Base-by-base conservation (phyloP, 2,797 vertebrate genomes). In the Neosilurus mollespiculum region DNA sequence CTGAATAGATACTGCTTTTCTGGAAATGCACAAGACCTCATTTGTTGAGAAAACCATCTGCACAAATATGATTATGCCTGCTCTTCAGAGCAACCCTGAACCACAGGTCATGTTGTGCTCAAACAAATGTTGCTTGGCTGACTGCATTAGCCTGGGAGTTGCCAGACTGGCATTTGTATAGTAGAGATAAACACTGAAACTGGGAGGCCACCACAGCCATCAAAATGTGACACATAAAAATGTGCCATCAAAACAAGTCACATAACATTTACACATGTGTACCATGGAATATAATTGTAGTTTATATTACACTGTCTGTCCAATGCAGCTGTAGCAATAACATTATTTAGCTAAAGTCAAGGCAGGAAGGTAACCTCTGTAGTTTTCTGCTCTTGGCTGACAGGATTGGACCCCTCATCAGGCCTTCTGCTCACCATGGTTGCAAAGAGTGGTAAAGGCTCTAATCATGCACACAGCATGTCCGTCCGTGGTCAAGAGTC, bases 111-210 rank as follows among this genome's bases (percentile, higher is more conserved):
- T 78, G 58, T 65, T 65, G 64, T 53, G 76, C 59, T 72, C 53
- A 22, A 65, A 43, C 81, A 76, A 78, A 69, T 59, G 78, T 79
- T 76, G 76, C 83, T 72, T 64, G 34, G 71, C 51, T 59, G 59
- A 69, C 49, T 78, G 72, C 56, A 62, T 70, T 62, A 85, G 49
- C 67, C 78, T 81, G 78, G 84, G 86, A 87, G 79, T 87, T 81
- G 70, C 76, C 56, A 20, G 43, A 81, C 72, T 82, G 69, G 75
- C 37, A 70, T 75, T 81, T 82, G 9, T 69, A 18, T 43, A 58
- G 71, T 73, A 80, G 49, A 75, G 59, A 78, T 61, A 86, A 81
- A 72, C 81, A 77, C 65, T 61, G 22, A 79, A 85, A 86, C 73
- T 65, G 56, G 71, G 64, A 78, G 81, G 79, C 22, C 61, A 58